phyloP scores from a whole-genome alignment of 2,888 invertebrate genomes.

The Cerastoderma edule region DNA sequence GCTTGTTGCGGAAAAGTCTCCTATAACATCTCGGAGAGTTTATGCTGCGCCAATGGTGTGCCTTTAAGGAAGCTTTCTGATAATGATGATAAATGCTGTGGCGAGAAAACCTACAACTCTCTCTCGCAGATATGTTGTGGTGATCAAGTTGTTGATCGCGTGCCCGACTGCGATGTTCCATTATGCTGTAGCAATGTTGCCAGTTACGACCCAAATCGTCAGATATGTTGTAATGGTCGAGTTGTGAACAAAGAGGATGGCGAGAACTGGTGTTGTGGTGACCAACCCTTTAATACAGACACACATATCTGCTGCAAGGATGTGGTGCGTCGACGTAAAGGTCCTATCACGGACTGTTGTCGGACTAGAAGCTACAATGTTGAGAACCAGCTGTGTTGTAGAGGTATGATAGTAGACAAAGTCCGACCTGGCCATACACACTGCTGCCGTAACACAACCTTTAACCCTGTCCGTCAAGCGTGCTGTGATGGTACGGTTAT shows the following conservation, averaged over 20 bases:
- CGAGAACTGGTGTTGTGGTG: constrained; percentile 16
- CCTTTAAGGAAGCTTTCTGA: neutral
- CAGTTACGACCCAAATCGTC: constrained; percentile 4
- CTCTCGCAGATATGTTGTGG: constrained; percentile 10
- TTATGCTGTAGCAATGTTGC: constrained; percentile 5
- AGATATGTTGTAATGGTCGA: constrained; percentile 10
- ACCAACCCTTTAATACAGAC: neutral
- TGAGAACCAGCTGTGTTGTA: constrained; percentile 2
- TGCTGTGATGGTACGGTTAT: constrained; percentile 40
- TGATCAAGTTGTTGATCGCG: neutral
- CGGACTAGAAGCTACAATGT: constrained; percentile 3
- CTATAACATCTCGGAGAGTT: neutral
- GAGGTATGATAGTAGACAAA: constrained; percentile 6
- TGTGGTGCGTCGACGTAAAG: neutral
- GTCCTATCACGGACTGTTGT: constrained; percentile 9
- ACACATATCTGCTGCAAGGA: constrained; percentile 7
- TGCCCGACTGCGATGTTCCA: neutral
- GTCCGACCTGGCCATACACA: constrained; percentile 6
- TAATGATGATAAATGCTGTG: constrained; percentile 7
- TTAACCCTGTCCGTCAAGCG: constrained; percentile 34
- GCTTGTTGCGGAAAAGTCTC: constrained; percentile 17
- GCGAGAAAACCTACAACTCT: neutral
- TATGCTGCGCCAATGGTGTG: constrained; percentile 1
- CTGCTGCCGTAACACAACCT: constrained; percentile 14
- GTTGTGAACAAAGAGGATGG: constrained; percentile 9